Evolutionary conservation across 2,888 invertebrate genomes (phyloP), one percentile per base, ranked within the genome.

Genomic region (Ennomos fuscantarius): DNA sequence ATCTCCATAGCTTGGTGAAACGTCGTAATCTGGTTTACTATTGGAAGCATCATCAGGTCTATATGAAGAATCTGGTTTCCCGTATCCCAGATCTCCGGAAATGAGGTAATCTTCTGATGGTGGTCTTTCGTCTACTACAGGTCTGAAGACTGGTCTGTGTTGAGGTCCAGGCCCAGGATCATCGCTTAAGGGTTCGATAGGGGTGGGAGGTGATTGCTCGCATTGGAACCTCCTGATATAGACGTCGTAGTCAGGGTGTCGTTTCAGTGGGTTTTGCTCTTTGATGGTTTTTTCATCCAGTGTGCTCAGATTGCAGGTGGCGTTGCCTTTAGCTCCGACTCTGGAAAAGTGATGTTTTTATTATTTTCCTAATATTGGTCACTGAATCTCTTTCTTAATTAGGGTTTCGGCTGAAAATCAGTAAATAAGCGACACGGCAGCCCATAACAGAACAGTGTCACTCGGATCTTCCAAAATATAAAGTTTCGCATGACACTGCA

Each of bases 271-370:
- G 10, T 73, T 81, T 32, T 82, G 81, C 2, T 86, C 87, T 64
- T 84, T 87, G 0, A 91, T 66, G 15, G 87, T 82, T 43, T 84
- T 86, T 50, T 89, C 89, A 8, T 77, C 76, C 2, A 79, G 43
- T 9, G 80, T 86, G 53, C 91, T 85, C 0, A 92, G 77, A 50
- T 91, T 79, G 55, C 92, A 92, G 0, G 91, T 90, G 0, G 91
- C 89, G 55, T 92, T 92, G 54, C 92, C 92, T 81, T 91, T 91
- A 1, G 92, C 92, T 0, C 92, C 92, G 2, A 92, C 89, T 0
- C 92, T 92, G 77, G 8, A 79, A 81, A 13, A 61, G 58, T 43
- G 8, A 34, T 24, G 6, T 24, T 24, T 24, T 24, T 2, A 24
- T 24, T 24, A 24, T 15, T 15, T 15, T 15, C 3, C n/a, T 2